These are phyloP conservation scores for Hydrozoanthus gracilis DNA, from an alignment of 92 coral and sea anemone genomes.

Conservation along the genomic window DNA sequence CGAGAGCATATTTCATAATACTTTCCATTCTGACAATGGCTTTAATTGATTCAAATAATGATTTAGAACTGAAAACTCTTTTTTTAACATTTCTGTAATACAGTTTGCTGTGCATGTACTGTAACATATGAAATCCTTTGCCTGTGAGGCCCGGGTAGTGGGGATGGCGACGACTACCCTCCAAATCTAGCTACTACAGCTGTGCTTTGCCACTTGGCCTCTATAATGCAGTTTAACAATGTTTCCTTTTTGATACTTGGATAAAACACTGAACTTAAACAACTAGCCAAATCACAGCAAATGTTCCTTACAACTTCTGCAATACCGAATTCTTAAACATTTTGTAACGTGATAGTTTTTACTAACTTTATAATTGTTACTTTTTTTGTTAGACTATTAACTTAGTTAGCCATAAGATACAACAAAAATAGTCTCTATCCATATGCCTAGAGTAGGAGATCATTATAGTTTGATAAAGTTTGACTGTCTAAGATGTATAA, in stretches of 20 bases:
- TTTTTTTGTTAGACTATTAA: neutral
- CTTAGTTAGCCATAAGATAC: neutral
- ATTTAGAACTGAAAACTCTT: neutral
- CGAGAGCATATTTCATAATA: neutral
- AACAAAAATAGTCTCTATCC: neutral
- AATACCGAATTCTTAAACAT: neutral
- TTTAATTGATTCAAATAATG: neutral
- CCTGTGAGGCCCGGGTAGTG: neutral
- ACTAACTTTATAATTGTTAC: neutral
- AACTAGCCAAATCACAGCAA: neutral
- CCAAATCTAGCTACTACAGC: neutral
- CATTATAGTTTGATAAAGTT: no score
- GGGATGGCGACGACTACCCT: neutral
- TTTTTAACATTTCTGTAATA: neutral
- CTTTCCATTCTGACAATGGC: neutral
- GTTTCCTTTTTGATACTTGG: neutral
- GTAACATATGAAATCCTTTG: neutral
- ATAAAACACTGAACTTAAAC: neutral
- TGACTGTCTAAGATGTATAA: no score
- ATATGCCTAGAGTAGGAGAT: no score
- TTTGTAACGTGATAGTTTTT: neutral
- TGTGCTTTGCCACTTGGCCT: neutral
- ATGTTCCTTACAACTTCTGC: neutral
- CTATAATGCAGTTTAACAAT: neutral
- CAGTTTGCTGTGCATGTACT: neutral